phyloP scores from a whole-genome alignment of 2,113 vertebrate species.

The Spheniscus mendiculus region DNA sequence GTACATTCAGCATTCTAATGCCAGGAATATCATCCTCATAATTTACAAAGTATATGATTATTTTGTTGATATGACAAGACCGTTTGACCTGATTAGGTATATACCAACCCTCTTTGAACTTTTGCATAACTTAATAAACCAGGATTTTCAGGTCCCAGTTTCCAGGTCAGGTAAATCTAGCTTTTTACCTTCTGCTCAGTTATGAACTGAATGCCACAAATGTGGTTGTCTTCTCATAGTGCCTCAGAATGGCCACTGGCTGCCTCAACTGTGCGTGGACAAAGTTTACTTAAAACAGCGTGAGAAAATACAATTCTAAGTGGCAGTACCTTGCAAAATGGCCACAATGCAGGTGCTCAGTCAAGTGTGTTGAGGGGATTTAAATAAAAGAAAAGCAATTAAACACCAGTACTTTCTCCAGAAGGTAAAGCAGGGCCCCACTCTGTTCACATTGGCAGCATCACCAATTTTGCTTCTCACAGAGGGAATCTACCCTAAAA shows the following conservation, averaged over 20 bases:
- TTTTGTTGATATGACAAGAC: background rate
- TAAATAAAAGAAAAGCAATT: slow-evolving; percentile 40
- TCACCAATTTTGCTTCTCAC: background rate
- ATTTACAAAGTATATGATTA: background rate
- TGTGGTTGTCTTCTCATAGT: background rate
- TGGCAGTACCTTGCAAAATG: background rate
- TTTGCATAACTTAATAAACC: background rate
- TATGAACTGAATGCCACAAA: background rate
- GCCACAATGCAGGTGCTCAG: background rate
- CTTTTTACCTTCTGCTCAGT: background rate
- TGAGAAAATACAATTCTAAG: background rate
- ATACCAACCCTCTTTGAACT: background rate
- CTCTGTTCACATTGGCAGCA: background rate
- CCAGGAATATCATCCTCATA: background rate
- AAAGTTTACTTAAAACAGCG: background rate
- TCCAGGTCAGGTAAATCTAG: background rate
- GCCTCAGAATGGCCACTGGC: background rate
- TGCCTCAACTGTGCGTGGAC: background rate
- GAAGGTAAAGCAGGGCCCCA: background rate
- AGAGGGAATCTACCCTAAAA: slow-evolving; percentile 3
- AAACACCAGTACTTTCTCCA: background rate
- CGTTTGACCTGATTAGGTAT: background rate
- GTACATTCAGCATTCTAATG: background rate
- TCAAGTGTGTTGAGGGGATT: background rate
- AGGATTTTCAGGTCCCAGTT: background rate